Evolutionary conservation across 2,113 vertebrate genomes (phyloP).

Genomic region (Epinephelus moara): DNA sequence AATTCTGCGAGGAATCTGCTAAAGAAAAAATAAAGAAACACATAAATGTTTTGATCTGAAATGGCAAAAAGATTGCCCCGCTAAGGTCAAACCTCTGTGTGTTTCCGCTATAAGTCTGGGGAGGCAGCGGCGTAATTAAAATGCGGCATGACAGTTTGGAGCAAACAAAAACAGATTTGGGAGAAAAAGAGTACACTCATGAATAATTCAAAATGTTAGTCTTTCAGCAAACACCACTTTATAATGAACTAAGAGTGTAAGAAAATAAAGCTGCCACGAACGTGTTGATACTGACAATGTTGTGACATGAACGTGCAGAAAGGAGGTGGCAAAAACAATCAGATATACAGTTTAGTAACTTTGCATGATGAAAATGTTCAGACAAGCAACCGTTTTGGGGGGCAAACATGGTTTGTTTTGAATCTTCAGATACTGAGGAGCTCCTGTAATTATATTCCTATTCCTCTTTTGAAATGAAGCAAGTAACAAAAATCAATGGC

Average conservation of each 20-base stretch:
- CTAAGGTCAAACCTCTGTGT: slow-evolving; percentile 68
- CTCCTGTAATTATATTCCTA: slow-evolving; percentile 55
- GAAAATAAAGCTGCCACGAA: slow-evolving; percentile 58
- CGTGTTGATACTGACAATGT: slow-evolving; percentile 53
- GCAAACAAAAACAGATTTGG: slow-evolving; percentile 47
- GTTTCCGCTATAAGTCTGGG: slow-evolving; percentile 9
- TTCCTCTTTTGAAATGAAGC: slow-evolving; percentile 55
- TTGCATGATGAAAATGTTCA: slow-evolving; percentile 21
- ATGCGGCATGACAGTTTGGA: slow-evolving; percentile 50
- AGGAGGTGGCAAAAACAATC: slow-evolving; percentile 24
- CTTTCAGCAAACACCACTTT: slow-evolving; percentile 50
- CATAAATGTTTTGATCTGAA: slow-evolving; percentile 49
- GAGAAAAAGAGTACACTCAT: slow-evolving; percentile 56
- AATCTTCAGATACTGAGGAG: slow-evolving; percentile 18
- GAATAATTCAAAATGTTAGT: slow-evolving; percentile 70
- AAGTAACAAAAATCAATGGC: slow-evolving; percentile 44
- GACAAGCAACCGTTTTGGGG: neutral
- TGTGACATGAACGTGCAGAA: slow-evolving; percentile 14
- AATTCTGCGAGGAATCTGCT: slow-evolving; percentile 15
- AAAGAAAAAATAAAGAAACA: slow-evolving; percentile 19
- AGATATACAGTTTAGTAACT: slow-evolving; percentile 2
- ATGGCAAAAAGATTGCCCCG: slow-evolving; percentile 33
- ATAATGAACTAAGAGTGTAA: slow-evolving; percentile 59
- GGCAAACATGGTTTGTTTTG: slow-evolving; percentile 7
- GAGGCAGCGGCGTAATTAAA: slow-evolving; percentile 62